These are phyloP conservation scores for Leptodactylus fallax DNA, from an alignment of 2,797 vertebrate genomes.

Conservation along the genomic window DNA sequence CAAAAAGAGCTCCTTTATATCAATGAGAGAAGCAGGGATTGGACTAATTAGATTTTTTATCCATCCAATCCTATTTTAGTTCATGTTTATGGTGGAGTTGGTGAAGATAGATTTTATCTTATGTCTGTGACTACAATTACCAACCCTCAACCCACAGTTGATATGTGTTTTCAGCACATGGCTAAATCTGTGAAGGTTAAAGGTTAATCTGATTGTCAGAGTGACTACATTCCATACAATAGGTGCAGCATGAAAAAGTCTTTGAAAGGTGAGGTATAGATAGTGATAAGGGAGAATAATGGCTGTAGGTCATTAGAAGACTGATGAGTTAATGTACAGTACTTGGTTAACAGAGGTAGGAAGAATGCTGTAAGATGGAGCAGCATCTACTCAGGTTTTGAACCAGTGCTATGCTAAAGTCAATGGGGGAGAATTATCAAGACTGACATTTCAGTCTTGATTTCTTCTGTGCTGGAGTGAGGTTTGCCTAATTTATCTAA, in stretches of 20 bases:
- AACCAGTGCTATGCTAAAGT: neutral
- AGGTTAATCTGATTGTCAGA: slow-evolving; percentile 5
- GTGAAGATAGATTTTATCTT: neutral
- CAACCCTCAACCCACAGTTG: neutral
- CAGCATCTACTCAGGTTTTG: neutral
- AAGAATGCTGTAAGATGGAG: neutral
- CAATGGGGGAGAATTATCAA: no score
- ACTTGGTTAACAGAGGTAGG: neutral
- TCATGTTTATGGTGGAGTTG: no score
- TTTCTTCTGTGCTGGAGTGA: no score
- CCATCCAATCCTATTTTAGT: neutral
- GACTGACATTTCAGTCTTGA: no score
- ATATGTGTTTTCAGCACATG: neutral
- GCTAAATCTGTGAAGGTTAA: neutral
- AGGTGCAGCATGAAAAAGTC: slow-evolving; percentile 13
- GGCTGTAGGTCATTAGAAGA: neutral
- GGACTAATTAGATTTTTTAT: no score
- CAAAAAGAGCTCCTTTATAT: no score
- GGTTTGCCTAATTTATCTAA: no score
- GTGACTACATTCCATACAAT: slow-evolving; percentile 6
- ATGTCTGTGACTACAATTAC: neutral
- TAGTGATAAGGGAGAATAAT: slow-evolving; percentile 8
- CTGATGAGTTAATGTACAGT: neutral
- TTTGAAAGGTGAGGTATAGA: neutral
- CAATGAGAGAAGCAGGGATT: no score